Percentiles rank a stretch among this genome's conserved stretches.
Evolutionary conservation across 2,888 invertebrate genomes (phyloP).

Genomic region (Plusia festucae): DNA sequence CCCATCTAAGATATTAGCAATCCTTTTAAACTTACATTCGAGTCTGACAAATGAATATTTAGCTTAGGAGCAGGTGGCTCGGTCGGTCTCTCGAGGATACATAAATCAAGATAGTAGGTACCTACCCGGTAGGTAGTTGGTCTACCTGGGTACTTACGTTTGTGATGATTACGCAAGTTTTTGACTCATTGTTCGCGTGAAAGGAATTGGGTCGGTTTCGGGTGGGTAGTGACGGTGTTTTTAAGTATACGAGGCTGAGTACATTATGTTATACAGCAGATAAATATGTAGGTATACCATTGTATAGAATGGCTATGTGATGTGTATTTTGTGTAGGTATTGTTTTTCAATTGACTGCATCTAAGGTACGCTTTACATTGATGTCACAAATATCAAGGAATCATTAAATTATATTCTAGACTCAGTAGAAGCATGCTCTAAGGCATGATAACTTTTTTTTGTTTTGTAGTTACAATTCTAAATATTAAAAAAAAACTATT

Average conservation of each 20-base stretch:
- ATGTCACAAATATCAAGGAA: too few species aligned
- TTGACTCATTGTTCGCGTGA: constrained; percentile 15
- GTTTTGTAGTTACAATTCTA: too few species aligned
- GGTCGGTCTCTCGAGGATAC: constrained; percentile 67
- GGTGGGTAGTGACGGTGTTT: not conserved
- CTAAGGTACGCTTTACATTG: too few species aligned
- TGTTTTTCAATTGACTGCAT: too few species aligned
- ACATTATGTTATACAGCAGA: constrained; percentile 13
- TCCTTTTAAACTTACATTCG: constrained; percentile 84
- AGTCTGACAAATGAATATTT: constrained; percentile 86
- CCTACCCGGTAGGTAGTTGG: constrained; percentile 50
- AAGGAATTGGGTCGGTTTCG: not conserved
- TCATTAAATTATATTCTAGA: too few species aligned
- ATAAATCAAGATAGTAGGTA: constrained; percentile 77
- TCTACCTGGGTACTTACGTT: constrained; percentile 49
- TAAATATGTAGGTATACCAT: too few species aligned
- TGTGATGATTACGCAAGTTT: constrained; percentile 37
- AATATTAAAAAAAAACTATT: too few species aligned
- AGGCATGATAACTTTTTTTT: too few species aligned
- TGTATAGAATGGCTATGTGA: too few species aligned
- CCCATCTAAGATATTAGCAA: constrained; percentile 86
- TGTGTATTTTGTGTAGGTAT: too few species aligned
- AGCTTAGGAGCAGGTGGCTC: constrained; percentile 78
- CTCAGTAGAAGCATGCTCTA: too few species aligned
- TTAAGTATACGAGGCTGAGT: not conserved